These are phyloP conservation scores for Pterobdella sp. DNA, from an alignment of 2,888 invertebrate genomes.

Conservation along the genomic window DNA sequence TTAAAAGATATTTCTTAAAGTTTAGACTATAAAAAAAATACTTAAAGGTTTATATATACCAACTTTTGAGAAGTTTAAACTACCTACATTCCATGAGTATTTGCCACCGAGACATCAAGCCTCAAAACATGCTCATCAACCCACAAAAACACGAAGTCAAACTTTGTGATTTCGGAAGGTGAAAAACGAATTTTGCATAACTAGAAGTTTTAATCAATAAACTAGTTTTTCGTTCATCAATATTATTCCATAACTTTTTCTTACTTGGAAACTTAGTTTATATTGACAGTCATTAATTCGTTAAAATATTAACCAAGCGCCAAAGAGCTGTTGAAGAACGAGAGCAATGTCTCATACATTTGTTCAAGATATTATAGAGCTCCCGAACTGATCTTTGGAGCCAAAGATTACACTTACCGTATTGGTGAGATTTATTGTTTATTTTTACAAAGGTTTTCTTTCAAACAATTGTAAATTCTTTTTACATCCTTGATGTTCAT, in stretches of 20 bases:
- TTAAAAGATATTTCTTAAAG: too few relatives aligned
- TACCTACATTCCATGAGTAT: slow-evolving; percentile 98
- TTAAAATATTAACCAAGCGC: slow-evolving; percentile 72
- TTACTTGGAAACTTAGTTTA: background rate
- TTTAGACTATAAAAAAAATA: background rate
- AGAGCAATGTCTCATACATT: slow-evolving; percentile 97
- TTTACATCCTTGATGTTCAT: too few relatives aligned
- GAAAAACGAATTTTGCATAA: too few relatives aligned
- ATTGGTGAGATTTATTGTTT: slow-evolving; percentile 61
- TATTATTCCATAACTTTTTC: background rate
- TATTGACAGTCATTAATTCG: too few relatives aligned
- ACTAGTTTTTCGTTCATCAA: background rate
- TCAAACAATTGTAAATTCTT: background rate
- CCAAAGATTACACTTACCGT: slow-evolving; percentile 92
- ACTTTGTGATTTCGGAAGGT: slow-evolving; percentile 90
- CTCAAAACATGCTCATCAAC: slow-evolving; percentile 93
- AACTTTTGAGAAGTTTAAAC: slow-evolving; percentile 96
- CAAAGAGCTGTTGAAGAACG: slow-evolving; percentile 88
- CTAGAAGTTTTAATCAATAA: too few relatives aligned
- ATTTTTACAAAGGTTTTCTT: background rate
- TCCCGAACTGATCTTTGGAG: slow-evolving; percentile 97
- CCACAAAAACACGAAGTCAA: slow-evolving; percentile 95
- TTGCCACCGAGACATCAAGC: slow-evolving; percentile 99
- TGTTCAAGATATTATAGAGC: slow-evolving; percentile 98
- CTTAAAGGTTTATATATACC: slow-evolving; percentile 94